Percentiles rank a stretch among this genome's conserved stretches.
Conservation (phyloP, 1,140 invertebrate species). For the Atta texana region DNA sequence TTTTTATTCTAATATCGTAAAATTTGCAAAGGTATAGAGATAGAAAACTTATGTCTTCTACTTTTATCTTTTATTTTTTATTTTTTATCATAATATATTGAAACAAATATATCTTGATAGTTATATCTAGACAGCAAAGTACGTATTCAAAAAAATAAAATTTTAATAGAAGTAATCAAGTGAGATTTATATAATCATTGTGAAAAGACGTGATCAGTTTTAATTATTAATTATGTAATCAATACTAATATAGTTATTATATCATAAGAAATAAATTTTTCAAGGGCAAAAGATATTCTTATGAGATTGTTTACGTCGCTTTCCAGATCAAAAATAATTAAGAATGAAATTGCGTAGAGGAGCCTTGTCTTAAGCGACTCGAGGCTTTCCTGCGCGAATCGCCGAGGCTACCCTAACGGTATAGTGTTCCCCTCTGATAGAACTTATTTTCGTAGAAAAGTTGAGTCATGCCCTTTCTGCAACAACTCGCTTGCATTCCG, state of each 20-base stretch:
- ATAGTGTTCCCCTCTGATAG: slow-evolving; percentile 44
- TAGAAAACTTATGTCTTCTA: not conserved
- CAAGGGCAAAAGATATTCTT: not conserved
- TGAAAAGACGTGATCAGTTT: slow-evolving; percentile 11
- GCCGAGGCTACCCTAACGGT: slow-evolving; percentile 49
- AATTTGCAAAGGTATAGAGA: not conserved
- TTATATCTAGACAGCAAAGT: not conserved
- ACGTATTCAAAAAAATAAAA: not conserved
- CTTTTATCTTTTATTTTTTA: no score
- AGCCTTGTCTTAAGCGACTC: slow-evolving; percentile 19
- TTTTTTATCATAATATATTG: not conserved
- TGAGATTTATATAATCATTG: slow-evolving; percentile 23
- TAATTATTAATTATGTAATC: slow-evolving; percentile 36
- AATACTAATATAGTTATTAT: not conserved
- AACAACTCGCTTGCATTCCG: slow-evolving; percentile 20
- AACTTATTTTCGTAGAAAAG: slow-evolving; percentile 61
- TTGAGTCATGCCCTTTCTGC: slow-evolving; percentile 54
- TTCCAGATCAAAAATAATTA: not conserved
- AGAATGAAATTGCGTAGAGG: not conserved
- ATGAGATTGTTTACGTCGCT: not conserved
- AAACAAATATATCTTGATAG: not conserved
- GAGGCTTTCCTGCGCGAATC: slow-evolving; percentile 18
- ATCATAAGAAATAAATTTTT: not conserved
- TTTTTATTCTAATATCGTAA: not conserved
- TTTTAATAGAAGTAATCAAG: slow-evolving; percentile 34